A percentile compares a stretch with the other conserved stretches of the same genome.
These are phyloP conservation scores for Bombycilla garrulus DNA, from an alignment of 2,113 vertebrate genomes.

Conservation along the genomic window DNA sequence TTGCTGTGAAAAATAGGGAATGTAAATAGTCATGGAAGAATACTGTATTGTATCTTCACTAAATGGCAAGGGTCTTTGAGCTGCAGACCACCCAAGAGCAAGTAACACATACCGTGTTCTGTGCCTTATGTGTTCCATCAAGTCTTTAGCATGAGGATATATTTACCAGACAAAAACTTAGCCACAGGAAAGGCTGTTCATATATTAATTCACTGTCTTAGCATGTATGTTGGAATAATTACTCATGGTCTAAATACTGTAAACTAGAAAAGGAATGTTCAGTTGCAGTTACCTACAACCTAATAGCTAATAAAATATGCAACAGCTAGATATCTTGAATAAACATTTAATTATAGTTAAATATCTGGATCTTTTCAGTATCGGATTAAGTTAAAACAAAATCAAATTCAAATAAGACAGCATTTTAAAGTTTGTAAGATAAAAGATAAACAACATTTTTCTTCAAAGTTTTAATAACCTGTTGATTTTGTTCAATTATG, in stretches of 20 bases:
- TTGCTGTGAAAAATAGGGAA: background rate
- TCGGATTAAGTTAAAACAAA: background rate
- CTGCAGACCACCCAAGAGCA: constrained; percentile 40
- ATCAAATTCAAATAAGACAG: constrained; percentile 32
- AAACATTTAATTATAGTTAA: background rate
- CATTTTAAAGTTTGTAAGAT: constrained; percentile 8
- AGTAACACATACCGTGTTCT: constrained; percentile 7
- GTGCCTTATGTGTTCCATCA: constrained; percentile 37
- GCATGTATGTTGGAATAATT: constrained; percentile 9
- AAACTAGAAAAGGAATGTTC: constrained; percentile 2
- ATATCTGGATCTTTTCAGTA: background rate
- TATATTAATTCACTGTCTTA: background rate
- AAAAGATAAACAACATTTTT: background rate
- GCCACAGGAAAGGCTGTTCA: constrained; percentile 4
- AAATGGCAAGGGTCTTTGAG: background rate
- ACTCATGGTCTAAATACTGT: background rate
- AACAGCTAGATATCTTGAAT: constrained; percentile 1
- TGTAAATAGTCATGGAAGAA: constrained; percentile 43
- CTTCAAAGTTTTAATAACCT: constrained; percentile 40
- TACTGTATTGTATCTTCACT: constrained; percentile 29
- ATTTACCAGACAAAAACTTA: constrained; percentile 33
- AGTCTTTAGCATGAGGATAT: background rate
- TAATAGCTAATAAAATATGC: background rate
- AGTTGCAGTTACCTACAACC: background rate
- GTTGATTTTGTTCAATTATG: constrained; percentile 8